These are phyloP conservation scores for Synanthedon andrenaeformis DNA, from an alignment of 2,888 invertebrate species.

Conservation along the genomic window DNA sequence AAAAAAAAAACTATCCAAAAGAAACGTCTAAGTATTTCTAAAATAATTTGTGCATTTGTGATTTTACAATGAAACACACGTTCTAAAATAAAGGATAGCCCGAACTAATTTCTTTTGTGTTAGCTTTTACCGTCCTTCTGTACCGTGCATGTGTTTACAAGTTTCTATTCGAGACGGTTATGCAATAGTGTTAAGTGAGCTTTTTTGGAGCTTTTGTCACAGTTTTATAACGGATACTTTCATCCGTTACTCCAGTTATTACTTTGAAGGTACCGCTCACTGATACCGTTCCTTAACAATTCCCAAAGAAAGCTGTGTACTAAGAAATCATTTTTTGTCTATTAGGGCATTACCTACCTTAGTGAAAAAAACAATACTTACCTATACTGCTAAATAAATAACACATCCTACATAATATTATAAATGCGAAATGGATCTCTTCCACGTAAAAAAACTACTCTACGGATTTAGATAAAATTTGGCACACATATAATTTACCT, in stretches of 20 bases:
- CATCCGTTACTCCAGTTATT: constrained; percentile 50
- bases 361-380: too few species aligned
- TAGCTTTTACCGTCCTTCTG: background rate
- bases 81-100: background rate
- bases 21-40: too few species aligned
- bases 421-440: too few species aligned
- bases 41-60: constrained; percentile 6
- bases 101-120: background rate
- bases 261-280: constrained; percentile 43
- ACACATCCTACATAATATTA: too few species aligned
- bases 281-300: constrained; percentile 24
- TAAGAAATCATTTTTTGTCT: constrained; percentile 41
- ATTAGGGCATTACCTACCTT: too few species aligned
- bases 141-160: background rate
- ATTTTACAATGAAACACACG: constrained; percentile 4
- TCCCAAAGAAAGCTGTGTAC: constrained; percentile 14
- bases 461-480: too few species aligned
- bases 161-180: background rate
- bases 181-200: constrained; percentile 6
- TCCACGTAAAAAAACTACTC: too few species aligned
- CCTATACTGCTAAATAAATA: too few species aligned
- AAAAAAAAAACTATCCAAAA: too few species aligned
- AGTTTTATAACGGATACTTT: constrained; percentile 54
- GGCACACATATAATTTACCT: too few species aligned
- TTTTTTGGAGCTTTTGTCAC: constrained; percentile 29